Evolutionary conservation across 1,140 invertebrate genomes (phyloP).

Genomic region (Teleogryllus occipitalis): DNA sequence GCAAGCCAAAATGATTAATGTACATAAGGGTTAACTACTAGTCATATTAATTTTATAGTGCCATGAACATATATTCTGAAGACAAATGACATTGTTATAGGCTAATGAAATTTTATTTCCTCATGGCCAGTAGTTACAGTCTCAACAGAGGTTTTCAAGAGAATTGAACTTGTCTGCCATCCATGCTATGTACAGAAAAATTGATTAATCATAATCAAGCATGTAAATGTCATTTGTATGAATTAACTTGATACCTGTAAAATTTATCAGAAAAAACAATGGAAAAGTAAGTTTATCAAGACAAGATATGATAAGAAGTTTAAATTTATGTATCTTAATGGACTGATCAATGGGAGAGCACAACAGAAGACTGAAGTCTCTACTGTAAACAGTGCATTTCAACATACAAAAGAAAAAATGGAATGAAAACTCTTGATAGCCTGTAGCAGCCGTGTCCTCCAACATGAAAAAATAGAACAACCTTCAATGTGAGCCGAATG

Average conservation of each 20-base stretch:
- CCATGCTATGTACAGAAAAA: constrained; percentile 22
- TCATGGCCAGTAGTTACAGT: neutral
- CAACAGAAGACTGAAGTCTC: constrained; percentile 16
- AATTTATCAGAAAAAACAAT: neutral
- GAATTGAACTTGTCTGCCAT: constrained; percentile 14
- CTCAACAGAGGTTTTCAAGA: neutral
- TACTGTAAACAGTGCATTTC: constrained; percentile 9
- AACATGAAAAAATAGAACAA: constrained; percentile 1
- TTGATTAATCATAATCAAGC: constrained; percentile 12
- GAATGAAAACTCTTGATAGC: neutral
- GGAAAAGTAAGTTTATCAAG: neutral
- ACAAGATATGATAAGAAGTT: constrained; percentile 1
- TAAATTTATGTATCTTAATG: constrained; percentile 7
- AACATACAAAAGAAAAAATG: neutral
- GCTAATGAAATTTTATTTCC: neutral
- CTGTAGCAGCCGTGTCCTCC: constrained; percentile 2
- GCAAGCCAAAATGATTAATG: neutral
- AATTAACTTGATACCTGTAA: constrained; percentile 10
- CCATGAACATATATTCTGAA: neutral
- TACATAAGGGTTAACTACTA: neutral
- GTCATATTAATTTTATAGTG: neutral
- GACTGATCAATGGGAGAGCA: constrained; percentile 7
- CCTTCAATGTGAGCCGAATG: neutral
- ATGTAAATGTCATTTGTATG: constrained; percentile 17
- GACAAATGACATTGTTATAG: constrained; percentile 1